Evolutionary conservation across 2,888 invertebrate genomes (phyloP).

Genomic region (Parascotia fuliginaria): DNA sequence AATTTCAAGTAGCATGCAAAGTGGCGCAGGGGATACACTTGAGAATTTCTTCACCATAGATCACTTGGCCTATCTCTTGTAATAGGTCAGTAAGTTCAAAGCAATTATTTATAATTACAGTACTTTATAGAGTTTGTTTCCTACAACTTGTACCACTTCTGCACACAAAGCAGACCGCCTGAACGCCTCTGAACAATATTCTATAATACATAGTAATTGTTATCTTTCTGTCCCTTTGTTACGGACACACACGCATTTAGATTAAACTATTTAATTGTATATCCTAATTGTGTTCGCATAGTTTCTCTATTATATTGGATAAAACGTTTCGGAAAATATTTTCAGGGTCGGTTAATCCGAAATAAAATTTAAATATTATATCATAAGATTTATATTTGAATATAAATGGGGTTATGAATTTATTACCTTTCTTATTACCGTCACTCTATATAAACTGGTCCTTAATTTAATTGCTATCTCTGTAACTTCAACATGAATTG

Average conservation of each 20-base stretch:
- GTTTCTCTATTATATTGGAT: slow-evolving; percentile 10
- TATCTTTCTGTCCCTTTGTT: slow-evolving; percentile 61
- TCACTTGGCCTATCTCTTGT: too few relatives aligned
- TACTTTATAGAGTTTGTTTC: not conserved
- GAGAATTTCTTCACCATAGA: too few relatives aligned
- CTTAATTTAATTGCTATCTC: too few relatives aligned
- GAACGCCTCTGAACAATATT: slow-evolving; percentile 61
- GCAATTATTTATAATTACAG: not conserved
- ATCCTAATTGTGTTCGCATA: slow-evolving; percentile 22
- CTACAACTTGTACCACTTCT: not conserved
- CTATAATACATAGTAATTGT: slow-evolving; percentile 55
- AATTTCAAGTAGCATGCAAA: too few relatives aligned
- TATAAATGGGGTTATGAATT: too few relatives aligned
- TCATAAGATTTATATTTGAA: too few relatives aligned
- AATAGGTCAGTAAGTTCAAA: too few relatives aligned
- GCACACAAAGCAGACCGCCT: slow-evolving; percentile 51
- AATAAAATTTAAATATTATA: too few relatives aligned
- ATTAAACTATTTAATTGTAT: slow-evolving; percentile 53
- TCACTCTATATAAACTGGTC: too few relatives aligned
- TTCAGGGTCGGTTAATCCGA: not conserved
- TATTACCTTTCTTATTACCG: too few relatives aligned
- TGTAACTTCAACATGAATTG: too few relatives aligned
- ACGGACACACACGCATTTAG: slow-evolving; percentile 52
- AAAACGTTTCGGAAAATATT: not conserved
- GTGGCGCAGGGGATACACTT: too few relatives aligned